Evolutionary conservation across 2,797 vertebrate genomes (phyloP).

Genomic region (Pangasius krempfi): DNA sequence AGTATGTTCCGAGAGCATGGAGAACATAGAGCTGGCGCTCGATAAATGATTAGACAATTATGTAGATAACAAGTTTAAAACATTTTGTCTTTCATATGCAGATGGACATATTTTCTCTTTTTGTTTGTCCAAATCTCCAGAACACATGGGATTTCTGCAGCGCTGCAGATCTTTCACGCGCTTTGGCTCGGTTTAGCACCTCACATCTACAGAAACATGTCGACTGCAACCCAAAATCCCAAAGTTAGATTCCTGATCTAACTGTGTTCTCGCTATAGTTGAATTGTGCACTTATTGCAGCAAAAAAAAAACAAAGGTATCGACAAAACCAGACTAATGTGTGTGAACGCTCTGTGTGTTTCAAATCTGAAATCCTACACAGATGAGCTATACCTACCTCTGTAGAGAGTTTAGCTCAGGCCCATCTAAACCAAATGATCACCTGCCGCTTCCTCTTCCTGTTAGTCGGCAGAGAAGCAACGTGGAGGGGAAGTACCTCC

Average conservation of each 20-base stretch:
- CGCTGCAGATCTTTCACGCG: not conserved
- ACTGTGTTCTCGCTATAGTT: not conserved
- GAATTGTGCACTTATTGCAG: not conserved
- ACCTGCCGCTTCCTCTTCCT: not conserved
- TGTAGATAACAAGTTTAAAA: not conserved
- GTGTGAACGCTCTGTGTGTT: not conserved
- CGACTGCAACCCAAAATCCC: not conserved
- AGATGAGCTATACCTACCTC: not conserved
- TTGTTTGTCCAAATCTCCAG: not conserved
- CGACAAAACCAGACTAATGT: not conserved
- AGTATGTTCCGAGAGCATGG: too few species aligned
- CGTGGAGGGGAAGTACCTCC: conserved; percentile 80
- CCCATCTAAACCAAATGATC: not conserved
- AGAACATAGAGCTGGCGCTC: too few species aligned
- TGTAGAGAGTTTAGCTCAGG: not conserved
- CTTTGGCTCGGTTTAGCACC: not conserved
- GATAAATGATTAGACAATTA: too few species aligned
- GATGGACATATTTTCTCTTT: not conserved
- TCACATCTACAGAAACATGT: not conserved
- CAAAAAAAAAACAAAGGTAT: not conserved
- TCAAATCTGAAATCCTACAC: not conserved
- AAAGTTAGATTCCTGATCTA: not conserved
- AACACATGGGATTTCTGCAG: not conserved
- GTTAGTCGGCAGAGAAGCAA: conserved; percentile 83
- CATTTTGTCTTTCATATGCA: not conserved